Percentiles rank a stretch among this genome's conserved stretches.
phyloP scores from a whole-genome alignment of 2,797 vertebrate genomes.

The Rhinophrynus dorsalis region DNA sequence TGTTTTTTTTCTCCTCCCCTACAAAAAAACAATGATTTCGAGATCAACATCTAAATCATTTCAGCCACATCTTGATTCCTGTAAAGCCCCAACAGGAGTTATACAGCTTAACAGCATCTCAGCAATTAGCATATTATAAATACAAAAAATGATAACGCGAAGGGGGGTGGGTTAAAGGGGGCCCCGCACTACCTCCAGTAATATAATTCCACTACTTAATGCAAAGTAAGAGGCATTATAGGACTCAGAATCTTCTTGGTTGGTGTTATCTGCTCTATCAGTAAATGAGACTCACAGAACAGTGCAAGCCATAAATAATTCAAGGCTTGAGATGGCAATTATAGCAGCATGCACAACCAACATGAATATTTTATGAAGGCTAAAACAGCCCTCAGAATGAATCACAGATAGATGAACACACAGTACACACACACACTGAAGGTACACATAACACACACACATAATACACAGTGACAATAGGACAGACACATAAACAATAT shows the following conservation, averaged over 20 bases:
- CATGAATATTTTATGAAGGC: conserved; percentile 99
- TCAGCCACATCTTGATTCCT: conserved; percentile 73
- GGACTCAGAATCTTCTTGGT: conserved; percentile 82
- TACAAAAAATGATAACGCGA: conserved; percentile 70
- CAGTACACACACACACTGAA: conserved; percentile 36
- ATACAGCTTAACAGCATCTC: conserved; percentile 72
- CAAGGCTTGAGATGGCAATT: conserved; percentile 99
- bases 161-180: conserved; percentile 63
- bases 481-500: conserved; percentile 48
- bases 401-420: conserved; percentile 81
- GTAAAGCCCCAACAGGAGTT: conserved; percentile 70
- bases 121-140: conserved; percentile 83
- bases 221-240: conserved; percentile 87
- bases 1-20: conserved; percentile 15
- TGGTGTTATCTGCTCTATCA: conserved; percentile 82
- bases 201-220: conserved; percentile 90
- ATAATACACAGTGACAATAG: conserved; percentile 38
- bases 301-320: conserved; percentile 98
- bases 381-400: conserved; percentile 96
- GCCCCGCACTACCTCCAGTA: conserved; percentile 78
- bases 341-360: conserved; percentile 99
- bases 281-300: conserved; percentile 89
- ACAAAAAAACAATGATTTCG: conserved; percentile 70
- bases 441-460: conserved; percentile 50
- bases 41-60: conserved; percentile 77